Conservation (phyloP, 1,140 invertebrate species). For the Ceratina australensis region DNA sequence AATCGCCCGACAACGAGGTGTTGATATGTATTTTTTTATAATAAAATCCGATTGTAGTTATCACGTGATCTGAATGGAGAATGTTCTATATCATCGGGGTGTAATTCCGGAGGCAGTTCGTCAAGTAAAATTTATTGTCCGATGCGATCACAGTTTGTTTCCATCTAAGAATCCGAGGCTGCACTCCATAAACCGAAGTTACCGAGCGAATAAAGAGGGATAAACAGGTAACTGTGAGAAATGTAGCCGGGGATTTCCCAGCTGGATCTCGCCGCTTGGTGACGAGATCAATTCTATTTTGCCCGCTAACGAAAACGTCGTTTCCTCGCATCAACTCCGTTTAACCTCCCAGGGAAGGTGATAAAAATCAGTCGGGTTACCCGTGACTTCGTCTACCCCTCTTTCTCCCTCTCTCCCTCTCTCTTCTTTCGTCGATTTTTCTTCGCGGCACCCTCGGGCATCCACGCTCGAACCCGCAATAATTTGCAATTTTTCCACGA, state of each 20-base stretch:
- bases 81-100: too few relatives aligned
- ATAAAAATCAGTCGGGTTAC: not conserved
- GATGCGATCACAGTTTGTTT: not conserved
- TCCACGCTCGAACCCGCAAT: not conserved
- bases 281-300: constrained; percentile 1
- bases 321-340: not conserved
- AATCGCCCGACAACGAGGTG: too few relatives aligned
- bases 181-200: not conserved
- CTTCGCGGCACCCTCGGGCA: not conserved
- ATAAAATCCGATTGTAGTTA: too few relatives aligned
- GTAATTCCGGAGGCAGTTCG: not conserved
- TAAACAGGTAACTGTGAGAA: not conserved
- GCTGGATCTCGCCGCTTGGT: not conserved
- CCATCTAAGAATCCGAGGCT: too few relatives aligned
- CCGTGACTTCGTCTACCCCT: not conserved
- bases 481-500: constrained; percentile 1
- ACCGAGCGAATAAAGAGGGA: not conserved
- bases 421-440: not conserved
- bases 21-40: too few relatives aligned
- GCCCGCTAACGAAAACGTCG: not conserved
- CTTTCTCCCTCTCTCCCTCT: too few relatives aligned
- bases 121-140: not conserved
- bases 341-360: not conserved
- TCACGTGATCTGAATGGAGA: too few relatives aligned
- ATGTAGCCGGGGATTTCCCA: not conserved